Base-by-base conservation (phyloP, 2,113 vertebrate genomes). In the Muntiacus reevesi region DNA sequence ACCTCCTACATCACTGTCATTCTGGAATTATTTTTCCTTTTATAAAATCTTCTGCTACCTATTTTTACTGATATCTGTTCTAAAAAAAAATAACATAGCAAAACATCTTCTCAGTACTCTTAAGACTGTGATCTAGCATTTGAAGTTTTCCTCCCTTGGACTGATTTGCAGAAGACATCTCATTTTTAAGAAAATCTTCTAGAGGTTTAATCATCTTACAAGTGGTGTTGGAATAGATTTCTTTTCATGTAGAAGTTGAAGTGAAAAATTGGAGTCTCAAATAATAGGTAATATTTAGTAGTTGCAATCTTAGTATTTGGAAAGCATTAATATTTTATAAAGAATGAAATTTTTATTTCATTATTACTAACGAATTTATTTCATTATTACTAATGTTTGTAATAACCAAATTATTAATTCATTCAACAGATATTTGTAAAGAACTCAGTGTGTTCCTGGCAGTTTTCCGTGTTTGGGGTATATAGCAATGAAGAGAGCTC, bases 361-460 rank as follows among this genome's bases (percentile, higher is more conserved):
- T 40, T 40, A 40, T 40, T 40, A 40, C 40, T 40, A 40, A 40
- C 40, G 40, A 40, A 40, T 40, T 40, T 40, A 40, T 40, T 40
- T 40, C 40, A 40, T 40, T 88, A 93, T 47, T 52, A 28, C 28
- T 81, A 91, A 11, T 57, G 1, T 64, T 57, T 82, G 27, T 87
- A 83, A 87, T 94, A 94, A 91, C 14, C 15, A 95, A 43, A 47
- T 78, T 97, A 47, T 93, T 86, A n/a, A 50, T 82, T 97, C 64
- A 82, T 87, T 96, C 89, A 95, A 60, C 40, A 86, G 91, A 93
- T 93, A 71, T 50, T 89, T 86, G 82, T 89, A n/a, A 96, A 57
- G 92, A 93, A 74, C 14, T 78, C 55, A 43, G 28, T 67, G 93
- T 52, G 50, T 86, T n/a, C 55, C 60, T 62, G 78, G 92, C 57